phyloP scores from a whole-genome alignment of 2,113 vertebrate species.

The Rattus rattus region DNA sequence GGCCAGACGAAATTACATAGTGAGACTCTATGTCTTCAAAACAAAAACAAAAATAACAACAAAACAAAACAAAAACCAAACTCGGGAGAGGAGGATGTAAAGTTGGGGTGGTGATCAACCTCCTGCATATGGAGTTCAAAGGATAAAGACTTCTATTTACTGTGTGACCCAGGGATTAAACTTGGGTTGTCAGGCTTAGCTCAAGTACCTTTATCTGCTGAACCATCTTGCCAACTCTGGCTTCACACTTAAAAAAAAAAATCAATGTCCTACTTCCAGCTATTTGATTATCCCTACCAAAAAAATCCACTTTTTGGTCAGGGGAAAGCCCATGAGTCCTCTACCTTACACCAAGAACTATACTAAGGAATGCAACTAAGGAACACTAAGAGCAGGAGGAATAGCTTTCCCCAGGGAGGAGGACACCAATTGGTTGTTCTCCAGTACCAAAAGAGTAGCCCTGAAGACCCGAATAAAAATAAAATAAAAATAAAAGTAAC shows the following conservation, averaged over 20 bases:
- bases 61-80: no score
- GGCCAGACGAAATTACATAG: not conserved
- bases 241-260: not conserved
- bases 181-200: not conserved
- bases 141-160: not conserved
- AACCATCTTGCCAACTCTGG: not conserved
- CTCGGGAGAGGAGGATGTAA: not conserved
- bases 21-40: not conserved
- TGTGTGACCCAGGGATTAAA: not conserved
- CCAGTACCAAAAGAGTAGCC: not conserved
- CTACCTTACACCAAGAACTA: not conserved
- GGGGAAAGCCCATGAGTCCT: not conserved
- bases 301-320: not conserved
- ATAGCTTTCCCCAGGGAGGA: not conserved
- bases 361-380: not conserved
- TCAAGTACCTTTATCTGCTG: not conserved
- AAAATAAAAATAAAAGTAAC: not conserved
- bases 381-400: not conserved
- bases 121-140: not conserved
- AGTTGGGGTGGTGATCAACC: not conserved
- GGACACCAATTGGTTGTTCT: not conserved
- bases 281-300: not conserved
- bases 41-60: no score
- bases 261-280: not conserved
- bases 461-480: not conserved